Percentiles rank a stretch among this genome's conserved stretches.
These are phyloP conservation scores for Darevskia nairensis DNA, from an alignment of 2,797 vertebrate genomes.

Conservation along the genomic window DNA sequence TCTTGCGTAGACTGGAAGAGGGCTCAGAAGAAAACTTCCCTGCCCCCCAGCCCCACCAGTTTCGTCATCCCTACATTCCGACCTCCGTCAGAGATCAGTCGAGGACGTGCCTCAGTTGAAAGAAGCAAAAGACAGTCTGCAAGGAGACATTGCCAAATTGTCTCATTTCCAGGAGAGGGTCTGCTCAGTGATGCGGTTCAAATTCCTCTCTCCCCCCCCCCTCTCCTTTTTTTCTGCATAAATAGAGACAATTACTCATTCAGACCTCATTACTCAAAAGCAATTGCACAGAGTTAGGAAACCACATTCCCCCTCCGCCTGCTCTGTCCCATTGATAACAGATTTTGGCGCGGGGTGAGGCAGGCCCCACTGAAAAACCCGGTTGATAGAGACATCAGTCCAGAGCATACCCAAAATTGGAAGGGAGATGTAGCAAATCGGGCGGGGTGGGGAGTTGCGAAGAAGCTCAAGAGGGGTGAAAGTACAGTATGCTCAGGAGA, in stretches of 20 bases:
- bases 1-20: neutral
- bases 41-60: neutral
- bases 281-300: neutral
- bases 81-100: neutral
- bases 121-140: neutral
- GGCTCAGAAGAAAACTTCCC: neutral
- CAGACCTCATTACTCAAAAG: neutral
- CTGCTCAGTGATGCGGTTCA: neutral
- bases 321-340: too few relatives aligned
- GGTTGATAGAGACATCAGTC: too few relatives aligned
- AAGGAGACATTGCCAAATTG: neutral
- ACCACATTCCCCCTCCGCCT: neutral
- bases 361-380: neutral
- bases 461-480: too few relatives aligned
- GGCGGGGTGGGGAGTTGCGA: too few relatives aligned
- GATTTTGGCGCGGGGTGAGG: too few relatives aligned
- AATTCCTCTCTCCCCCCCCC: neutral
- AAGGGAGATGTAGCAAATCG: neutral
- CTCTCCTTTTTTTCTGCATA: neutral
- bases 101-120: neutral
- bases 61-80: neutral
- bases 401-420: neutral
- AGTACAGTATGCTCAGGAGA: too few relatives aligned
- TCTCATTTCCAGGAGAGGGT: neutral
- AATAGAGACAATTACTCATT: conserved; percentile 7